Percentiles rank a stretch among this genome's conserved stretches.
These are phyloP conservation scores for Diadromus collaris DNA, from an alignment of 2,888 invertebrate genomes.

Conservation along the genomic window DNA sequence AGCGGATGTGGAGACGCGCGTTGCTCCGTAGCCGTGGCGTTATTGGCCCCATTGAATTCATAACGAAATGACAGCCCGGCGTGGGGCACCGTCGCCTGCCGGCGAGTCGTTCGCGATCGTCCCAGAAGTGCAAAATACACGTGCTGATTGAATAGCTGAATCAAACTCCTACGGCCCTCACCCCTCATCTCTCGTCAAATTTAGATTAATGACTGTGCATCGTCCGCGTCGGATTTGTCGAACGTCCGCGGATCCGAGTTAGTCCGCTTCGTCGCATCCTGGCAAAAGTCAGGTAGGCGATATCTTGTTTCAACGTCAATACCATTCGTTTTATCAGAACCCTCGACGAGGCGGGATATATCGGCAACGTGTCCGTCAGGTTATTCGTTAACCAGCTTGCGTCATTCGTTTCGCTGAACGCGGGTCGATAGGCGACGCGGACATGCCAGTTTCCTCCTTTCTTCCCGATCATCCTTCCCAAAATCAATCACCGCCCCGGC, in stretches of 20 bases:
- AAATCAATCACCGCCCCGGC: conserved; percentile 5
- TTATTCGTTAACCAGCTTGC: conserved; percentile 37
- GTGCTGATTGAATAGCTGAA: conserved; percentile 63
- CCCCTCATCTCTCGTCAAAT: conserved; percentile 35
- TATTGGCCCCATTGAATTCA: conserved; percentile 60
- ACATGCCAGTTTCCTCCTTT: conserved; percentile 1
- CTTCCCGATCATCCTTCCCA: neutral
- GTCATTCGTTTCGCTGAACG: conserved; percentile 48
- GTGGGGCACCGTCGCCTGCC: conserved; percentile 19
- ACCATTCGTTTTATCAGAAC: neutral
- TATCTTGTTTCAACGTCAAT: neutral
- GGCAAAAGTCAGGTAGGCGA: neutral
- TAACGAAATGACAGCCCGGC: conserved; percentile 54
- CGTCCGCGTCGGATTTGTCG: neutral
- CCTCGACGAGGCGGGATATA: conserved; percentile 16
- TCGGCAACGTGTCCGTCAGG: conserved; percentile 29
- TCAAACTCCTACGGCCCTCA: conserved; percentile 51
- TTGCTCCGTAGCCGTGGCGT: conserved; percentile 30
- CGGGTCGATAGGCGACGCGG: conserved; percentile 47
- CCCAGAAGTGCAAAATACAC: conserved; percentile 52
- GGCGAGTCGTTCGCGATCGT: conserved; percentile 22
- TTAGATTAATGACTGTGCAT: conserved; percentile 54
- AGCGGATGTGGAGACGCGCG: conserved; percentile 23
- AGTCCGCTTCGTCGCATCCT: neutral
- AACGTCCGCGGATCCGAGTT: conserved; percentile 1